phyloP scores from a whole-genome alignment of 2,797 vertebrate genomes.

The Poecilia gillii region DNA sequence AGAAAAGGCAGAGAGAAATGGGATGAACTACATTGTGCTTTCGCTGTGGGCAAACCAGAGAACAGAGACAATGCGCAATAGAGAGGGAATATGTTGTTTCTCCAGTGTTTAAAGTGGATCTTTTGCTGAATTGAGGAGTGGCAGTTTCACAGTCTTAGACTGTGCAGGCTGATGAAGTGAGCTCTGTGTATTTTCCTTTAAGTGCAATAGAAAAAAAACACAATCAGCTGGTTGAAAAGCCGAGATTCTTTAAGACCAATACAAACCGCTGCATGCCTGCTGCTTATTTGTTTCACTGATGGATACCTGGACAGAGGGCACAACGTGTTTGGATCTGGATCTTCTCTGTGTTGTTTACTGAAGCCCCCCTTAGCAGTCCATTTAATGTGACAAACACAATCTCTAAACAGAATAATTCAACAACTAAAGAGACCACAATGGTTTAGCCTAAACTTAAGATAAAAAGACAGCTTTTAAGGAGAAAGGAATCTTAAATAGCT shows the following conservation, averaged over 20 bases:
- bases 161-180: conserved; percentile 9
- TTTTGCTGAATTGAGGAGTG: conserved; percentile 8
- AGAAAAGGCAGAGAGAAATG: conserved; percentile 22
- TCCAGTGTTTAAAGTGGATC: conserved; percentile 2
- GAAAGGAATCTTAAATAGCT: not conserved
- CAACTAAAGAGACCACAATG: too few species aligned
- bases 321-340: conserved; percentile 3
- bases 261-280: not conserved
- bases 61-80: conserved; percentile 8
- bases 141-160: conserved; percentile 15
- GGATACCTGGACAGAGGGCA: not conserved
- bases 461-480: not conserved
- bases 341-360: conserved; percentile 12
- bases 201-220: not conserved
- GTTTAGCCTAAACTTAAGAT: not conserved
- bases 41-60: conserved; percentile 12
- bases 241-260: not conserved
- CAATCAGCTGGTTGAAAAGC: conserved; percentile 6
- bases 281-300: conserved; percentile 21
- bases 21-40: conserved; percentile 14
- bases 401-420: not conserved
- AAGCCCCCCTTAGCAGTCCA: not conserved
- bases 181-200: conserved; percentile 4
- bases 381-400: not conserved
- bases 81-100: not conserved